Evolutionary conservation across 35 echinoderm and acorn worm species (phyloP).

Genomic region (Ptychodera flava): DNA sequence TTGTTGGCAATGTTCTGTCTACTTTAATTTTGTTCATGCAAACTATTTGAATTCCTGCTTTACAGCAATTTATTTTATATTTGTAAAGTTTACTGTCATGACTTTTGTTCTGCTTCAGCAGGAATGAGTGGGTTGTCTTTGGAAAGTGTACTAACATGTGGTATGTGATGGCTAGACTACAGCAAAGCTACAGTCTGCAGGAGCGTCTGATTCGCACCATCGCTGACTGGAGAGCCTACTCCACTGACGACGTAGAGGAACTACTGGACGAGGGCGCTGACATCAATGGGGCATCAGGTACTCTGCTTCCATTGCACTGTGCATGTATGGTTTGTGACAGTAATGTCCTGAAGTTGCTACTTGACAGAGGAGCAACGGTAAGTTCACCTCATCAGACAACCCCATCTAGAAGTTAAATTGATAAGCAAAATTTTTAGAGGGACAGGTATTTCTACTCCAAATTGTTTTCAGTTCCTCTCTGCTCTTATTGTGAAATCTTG

Average conservation of each 20-base stretch:
- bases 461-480: too few species aligned
- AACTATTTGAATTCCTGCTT: too few species aligned
- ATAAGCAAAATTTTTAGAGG: too few species aligned
- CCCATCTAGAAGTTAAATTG: too few species aligned
- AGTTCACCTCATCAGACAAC: neutral
- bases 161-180: slow-evolving; percentile 60
- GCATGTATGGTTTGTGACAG: slow-evolving; percentile 71
- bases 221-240: slow-evolving; percentile 63
- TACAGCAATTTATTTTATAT: too few species aligned
- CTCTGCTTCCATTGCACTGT: slow-evolving; percentile 85
- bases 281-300: slow-evolving; percentile 76
- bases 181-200: slow-evolving; percentile 63
- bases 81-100: too few species aligned
- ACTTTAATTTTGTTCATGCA: too few species aligned
- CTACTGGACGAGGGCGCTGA: slow-evolving; percentile 81
- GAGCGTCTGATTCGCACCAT: slow-evolving; percentile 86
- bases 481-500: too few species aligned
- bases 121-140: neutral
- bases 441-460: too few species aligned
- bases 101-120: too few species aligned
- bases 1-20: too few species aligned
- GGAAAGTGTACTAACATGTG: slow-evolving; percentile 21
- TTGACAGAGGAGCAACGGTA: slow-evolving; percentile 76
- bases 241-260: slow-evolving; percentile 37
- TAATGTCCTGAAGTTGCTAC: slow-evolving; percentile 50